phyloP scores from a whole-genome alignment of 2,888 invertebrate genomes.

The Stomorhina lunata region DNA sequence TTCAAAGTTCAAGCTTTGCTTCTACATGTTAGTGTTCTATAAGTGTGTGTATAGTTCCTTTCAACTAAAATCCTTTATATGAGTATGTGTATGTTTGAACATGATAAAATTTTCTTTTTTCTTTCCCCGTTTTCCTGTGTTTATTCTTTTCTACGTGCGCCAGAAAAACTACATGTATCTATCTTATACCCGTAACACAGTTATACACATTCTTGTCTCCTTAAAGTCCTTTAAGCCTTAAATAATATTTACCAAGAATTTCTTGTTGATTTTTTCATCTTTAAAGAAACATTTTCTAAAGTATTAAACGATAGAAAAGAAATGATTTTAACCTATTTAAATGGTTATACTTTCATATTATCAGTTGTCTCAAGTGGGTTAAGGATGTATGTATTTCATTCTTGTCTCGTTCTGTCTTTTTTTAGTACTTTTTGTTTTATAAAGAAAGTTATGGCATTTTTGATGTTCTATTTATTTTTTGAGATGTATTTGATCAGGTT shows the following conservation, averaged over 20 bases:
- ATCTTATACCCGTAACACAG: too few species aligned
- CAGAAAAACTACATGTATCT: too few species aligned
- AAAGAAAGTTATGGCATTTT: neutral
- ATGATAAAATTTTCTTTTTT: constrained; percentile 1
- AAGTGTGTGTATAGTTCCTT: neutral
- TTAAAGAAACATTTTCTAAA: neutral
- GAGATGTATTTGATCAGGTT: neutral
- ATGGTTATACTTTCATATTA: neutral
- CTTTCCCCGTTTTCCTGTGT: neutral
- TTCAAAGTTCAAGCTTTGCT: too few species aligned
- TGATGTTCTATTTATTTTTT: neutral
- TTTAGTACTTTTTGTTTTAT: neutral
- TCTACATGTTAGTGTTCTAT: too few species aligned
- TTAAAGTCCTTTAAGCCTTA: constrained; percentile 9
- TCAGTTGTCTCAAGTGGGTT: neutral
- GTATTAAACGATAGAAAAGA: neutral
- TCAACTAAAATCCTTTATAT: neutral
- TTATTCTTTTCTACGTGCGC: too few species aligned
- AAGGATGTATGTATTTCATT: neutral
- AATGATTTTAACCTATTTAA: neutral
- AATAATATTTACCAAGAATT: neutral
- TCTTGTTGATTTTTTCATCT: neutral
- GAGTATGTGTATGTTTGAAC: neutral
- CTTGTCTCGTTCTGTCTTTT: neutral
- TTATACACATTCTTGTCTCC: neutral